These are phyloP conservation scores for Tiaroga cobitis DNA, from an alignment of 2,797 vertebrate genomes.

Conservation along the genomic window DNA sequence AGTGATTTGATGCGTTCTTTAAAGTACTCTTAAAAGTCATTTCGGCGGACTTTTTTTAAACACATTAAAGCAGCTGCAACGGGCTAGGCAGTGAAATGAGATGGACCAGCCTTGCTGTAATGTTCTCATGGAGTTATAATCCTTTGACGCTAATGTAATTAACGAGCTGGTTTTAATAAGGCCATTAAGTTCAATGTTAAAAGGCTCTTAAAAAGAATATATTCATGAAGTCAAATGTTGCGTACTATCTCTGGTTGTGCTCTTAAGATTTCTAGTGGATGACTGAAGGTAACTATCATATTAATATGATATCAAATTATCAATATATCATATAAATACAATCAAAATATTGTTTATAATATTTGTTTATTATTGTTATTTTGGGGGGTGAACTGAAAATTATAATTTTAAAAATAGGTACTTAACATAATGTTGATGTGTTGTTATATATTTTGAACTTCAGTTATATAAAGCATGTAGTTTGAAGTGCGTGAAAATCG, in stretches of 20 bases:
- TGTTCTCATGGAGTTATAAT: constrained; percentile 61
- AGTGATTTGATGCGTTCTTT: constrained; percentile 54
- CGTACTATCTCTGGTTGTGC: neutral
- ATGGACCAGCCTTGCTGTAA: constrained; percentile 53
- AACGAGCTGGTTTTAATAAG: constrained; percentile 61
- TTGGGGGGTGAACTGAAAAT: neutral
- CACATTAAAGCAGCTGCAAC: constrained; percentile 56
- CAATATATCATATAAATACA: neutral
- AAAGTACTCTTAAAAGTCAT: constrained; percentile 49
- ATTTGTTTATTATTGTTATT: neutral
- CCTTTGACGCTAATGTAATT: constrained; percentile 58
- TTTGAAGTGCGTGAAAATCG: neutral
- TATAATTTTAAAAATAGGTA: neutral
- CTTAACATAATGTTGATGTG: neutral
- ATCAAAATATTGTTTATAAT: neutral
- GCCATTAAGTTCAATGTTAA: constrained; percentile 56
- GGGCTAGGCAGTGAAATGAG: constrained; percentile 61
- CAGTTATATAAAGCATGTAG: neutral
- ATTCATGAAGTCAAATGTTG: constrained; percentile 33
- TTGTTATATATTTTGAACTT: neutral
- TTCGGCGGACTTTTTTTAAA: constrained; percentile 21
- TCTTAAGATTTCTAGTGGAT: neutral
- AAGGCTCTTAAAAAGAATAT: constrained; percentile 39
- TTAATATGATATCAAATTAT: no score
- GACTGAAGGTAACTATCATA: neutral